These are phyloP conservation scores for Aldabrachelys gigantea DNA, from an alignment of 2,113 vertebrate species.

Conservation along the genomic window DNA sequence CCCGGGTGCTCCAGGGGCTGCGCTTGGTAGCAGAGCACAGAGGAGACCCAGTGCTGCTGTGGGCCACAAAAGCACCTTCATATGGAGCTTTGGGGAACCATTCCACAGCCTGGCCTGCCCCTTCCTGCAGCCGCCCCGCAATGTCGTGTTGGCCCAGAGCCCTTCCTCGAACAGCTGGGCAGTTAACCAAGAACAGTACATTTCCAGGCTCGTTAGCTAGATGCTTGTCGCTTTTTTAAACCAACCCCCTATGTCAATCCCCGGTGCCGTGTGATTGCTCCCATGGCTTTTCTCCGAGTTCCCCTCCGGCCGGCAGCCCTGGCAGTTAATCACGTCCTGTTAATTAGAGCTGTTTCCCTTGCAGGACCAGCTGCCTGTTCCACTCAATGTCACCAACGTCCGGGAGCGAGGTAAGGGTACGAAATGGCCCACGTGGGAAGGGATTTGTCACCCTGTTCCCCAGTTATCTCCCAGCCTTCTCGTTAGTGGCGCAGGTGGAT, in stretches of 20 bases:
- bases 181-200: background rate
- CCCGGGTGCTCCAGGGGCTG: no score
- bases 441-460: background rate
- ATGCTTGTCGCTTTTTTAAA: background rate
- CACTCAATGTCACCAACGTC: rapidly evolving
- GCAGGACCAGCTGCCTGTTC: background rate
- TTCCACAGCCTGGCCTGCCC: no score
- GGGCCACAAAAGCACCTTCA: no score
- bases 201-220: background rate
- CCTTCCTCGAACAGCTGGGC: background rate
- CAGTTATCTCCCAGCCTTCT: background rate
- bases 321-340: background rate
- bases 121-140: no score
- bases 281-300: no score
- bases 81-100: no score
- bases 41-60: no score
- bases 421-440: background rate
- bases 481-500: background rate
- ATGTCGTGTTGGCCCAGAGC: no score
- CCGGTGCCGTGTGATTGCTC: background rate
- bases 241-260: background rate
- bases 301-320: background rate
- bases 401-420: background rate
- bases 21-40: background rate
- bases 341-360: background rate